Percentiles rank a stretch among this genome's conserved stretches.
Evolutionary conservation across 2,888 invertebrate genomes (phyloP).

Genomic region (Cephus rjabovi): DNA sequence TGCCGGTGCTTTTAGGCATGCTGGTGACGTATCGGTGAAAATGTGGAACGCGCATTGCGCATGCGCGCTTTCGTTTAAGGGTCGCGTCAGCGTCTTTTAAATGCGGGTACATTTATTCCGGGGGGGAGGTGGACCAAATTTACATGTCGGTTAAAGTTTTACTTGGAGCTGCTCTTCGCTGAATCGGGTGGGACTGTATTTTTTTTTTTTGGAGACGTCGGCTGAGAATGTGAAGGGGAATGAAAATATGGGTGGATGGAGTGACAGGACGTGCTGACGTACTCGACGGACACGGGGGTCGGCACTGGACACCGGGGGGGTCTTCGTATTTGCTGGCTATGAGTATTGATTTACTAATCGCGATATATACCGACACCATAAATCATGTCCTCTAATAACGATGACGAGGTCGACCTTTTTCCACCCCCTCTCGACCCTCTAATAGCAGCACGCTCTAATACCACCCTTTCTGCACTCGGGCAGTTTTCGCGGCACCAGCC

Average conservation of each 20-base stretch:
- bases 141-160: too few relatives aligned
- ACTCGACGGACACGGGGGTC: not conserved
- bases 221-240: not conserved
- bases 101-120: too few relatives aligned
- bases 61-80: too few relatives aligned
- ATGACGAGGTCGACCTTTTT: constrained; percentile 10
- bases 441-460: not conserved
- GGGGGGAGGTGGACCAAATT: too few relatives aligned
- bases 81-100: too few relatives aligned
- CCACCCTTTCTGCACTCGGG: constrained; percentile 2
- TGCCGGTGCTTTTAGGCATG: too few relatives aligned
- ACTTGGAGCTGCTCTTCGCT: too few relatives aligned
- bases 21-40: too few relatives aligned
- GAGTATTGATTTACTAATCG: not conserved
- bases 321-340: not conserved
- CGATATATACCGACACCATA: not conserved
- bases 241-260: not conserved
- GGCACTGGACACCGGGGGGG: not conserved
- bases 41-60: too few relatives aligned
- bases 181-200: too few relatives aligned
- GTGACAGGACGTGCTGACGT: not conserved
- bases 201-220: not conserved
- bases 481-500: not conserved
- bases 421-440: not conserved
- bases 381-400: not conserved